Percentiles rank a stretch among this genome's conserved stretches.
Conservation (phyloP, 2,113 vertebrate species). For the Laticauda colubrina region DNA sequence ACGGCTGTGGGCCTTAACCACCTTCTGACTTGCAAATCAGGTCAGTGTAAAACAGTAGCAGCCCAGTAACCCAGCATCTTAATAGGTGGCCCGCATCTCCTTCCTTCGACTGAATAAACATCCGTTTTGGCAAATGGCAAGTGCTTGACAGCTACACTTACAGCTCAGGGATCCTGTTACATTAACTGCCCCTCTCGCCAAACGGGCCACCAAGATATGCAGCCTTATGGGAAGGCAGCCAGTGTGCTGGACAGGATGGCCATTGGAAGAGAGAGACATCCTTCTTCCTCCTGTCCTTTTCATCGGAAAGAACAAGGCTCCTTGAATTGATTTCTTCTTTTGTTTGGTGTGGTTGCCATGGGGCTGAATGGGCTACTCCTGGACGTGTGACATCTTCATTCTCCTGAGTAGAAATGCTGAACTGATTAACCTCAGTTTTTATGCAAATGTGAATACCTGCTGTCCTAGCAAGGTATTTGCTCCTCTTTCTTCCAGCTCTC, state of each 20-base stretch:
- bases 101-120: neutral
- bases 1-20: neutral
- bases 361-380: conserved; percentile 56
- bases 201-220: neutral
- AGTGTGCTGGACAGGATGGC: neutral
- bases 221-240: fast-evolving
- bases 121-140: neutral
- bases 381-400: conserved; percentile 20
- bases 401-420: neutral
- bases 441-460: fast-evolving
- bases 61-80: neutral
- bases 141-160: neutral
- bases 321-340: conserved; percentile 43
- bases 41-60: neutral
- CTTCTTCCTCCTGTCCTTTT: conserved; percentile 3
- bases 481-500: conserved; percentile 15
- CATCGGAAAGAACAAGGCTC: conserved; percentile 26
- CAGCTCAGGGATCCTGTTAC: neutral
- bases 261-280: neutral
- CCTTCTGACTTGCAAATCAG: neutral
- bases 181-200: neutral
- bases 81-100: neutral
- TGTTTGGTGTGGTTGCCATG: conserved; percentile 66
- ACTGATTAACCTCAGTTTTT: neutral
- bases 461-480: neutral